Percentiles rank a stretch among this genome's conserved stretches.
These are phyloP conservation scores for Bryconaethiops microstoma DNA, from an alignment of 2,797 vertebrate species.

Conservation along the genomic window DNA sequence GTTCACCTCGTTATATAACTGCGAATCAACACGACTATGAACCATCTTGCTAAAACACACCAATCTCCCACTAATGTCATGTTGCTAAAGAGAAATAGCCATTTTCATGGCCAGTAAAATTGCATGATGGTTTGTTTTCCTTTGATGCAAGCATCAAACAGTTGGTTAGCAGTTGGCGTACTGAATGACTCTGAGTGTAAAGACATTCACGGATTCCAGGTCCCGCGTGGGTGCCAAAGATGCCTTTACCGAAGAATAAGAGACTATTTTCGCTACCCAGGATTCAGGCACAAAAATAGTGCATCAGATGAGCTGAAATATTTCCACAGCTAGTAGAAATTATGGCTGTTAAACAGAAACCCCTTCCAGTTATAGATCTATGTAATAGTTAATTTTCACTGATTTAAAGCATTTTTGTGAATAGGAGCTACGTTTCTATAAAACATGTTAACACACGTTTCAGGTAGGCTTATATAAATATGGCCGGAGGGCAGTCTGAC, in stretches of 20 bases:
- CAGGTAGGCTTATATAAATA: background rate
- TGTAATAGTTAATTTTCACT: background rate
- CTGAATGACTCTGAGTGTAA: slow-evolving; percentile 40
- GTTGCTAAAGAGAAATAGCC: background rate
- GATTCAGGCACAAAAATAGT: background rate
- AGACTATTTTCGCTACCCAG: background rate
- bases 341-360: background rate
- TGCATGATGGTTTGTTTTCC: slow-evolving; percentile 38
- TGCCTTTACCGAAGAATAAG: background rate
- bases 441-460: background rate
- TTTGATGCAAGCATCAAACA: slow-evolving; percentile 68
- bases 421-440: background rate
- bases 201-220: slow-evolving; percentile 15
- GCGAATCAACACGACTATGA: background rate
- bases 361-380: background rate
- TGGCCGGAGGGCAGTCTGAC: slow-evolving; percentile 18
- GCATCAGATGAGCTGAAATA: background rate
- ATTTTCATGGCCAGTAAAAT: slow-evolving; percentile 24
- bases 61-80: background rate
- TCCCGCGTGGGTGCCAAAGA: background rate
- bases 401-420: background rate
- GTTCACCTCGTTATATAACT: background rate
- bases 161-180: background rate
- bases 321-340: background rate
- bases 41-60: background rate